These are phyloP conservation scores for Gracilinanus agilis DNA, from an alignment of 2,113 vertebrate species.

Conservation along the genomic window DNA sequence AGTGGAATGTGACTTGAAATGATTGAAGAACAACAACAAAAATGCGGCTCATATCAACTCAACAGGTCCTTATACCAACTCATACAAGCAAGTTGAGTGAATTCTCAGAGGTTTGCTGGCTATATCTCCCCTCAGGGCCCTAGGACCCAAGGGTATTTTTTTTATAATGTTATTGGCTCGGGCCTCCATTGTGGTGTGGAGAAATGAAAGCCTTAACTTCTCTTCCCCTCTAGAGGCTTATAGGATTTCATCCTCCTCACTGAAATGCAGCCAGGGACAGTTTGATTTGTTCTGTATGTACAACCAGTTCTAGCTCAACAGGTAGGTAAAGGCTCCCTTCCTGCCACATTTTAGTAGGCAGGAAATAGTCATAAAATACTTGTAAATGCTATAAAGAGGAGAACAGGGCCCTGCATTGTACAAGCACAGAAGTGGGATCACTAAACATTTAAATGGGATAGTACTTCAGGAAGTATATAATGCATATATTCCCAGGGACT, in stretches of 20 bases:
- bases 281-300: neutral
- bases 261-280: neutral
- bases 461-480: neutral
- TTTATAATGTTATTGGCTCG: too few species aligned
- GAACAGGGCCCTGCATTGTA: neutral
- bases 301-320: neutral
- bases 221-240: neutral
- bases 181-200: neutral
- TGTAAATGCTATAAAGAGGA: neutral
- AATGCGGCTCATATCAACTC: too few species aligned
- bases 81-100: too few species aligned
- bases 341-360: neutral
- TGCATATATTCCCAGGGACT: neutral
- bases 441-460: neutral
- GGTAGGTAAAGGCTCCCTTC: neutral
- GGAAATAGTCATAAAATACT: neutral
- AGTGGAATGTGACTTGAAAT: too few species aligned
- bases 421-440: neutral
- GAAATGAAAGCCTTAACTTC: neutral
- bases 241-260: neutral
- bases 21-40: too few species aligned
- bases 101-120: too few species aligned
- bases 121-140: too few species aligned
- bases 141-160: too few species aligned
- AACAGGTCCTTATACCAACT: too few species aligned